These are phyloP conservation scores for Clavelina lepadiformis DNA, from an alignment of 23 tunicate genomes.

Conservation along the genomic window DNA sequence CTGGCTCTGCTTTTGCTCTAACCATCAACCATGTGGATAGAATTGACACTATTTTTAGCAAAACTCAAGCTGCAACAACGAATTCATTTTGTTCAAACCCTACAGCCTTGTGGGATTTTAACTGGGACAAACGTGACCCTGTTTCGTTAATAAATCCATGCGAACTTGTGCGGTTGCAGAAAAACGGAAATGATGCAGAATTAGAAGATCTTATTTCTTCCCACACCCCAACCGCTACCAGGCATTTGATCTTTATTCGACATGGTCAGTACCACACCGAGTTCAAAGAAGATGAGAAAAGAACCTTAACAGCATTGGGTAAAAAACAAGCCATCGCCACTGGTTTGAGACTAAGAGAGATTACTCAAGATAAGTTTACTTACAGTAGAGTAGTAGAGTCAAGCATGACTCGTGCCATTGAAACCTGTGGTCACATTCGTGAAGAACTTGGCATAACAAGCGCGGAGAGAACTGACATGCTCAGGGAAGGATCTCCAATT, in stretches of 20 bases:
- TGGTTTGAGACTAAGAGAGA: constrained; percentile 48
- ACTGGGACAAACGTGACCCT: constrained; percentile 82
- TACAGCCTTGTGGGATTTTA: constrained; percentile 80
- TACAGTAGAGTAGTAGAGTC: constrained; percentile 47
- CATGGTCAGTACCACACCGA: constrained; percentile 85
- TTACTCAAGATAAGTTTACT: constrained; percentile 1
- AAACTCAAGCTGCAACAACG: too few relatives aligned
- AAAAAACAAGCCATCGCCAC: constrained; percentile 75
- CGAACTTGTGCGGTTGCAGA: constrained; percentile 10
- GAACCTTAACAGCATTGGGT: constrained; percentile 56
- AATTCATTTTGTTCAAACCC: too few relatives aligned
- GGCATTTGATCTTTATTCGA: constrained; percentile 66
- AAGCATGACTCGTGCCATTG: constrained; percentile 83
- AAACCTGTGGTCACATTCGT: constrained; percentile 56
- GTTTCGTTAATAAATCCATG: constrained; percentile 19
- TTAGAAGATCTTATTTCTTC: constrained; percentile 6
- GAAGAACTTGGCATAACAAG: constrained; percentile 6
- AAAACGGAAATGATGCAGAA: constrained; percentile 1
- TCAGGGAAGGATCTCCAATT: constrained; percentile 76
- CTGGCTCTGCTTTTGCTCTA: too few relatives aligned
- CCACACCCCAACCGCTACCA: constrained; percentile 50
- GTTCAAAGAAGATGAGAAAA: constrained; percentile 45
- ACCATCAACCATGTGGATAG: too few relatives aligned
- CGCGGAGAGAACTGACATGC: constrained; percentile 46
- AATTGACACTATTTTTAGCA: too few relatives aligned